Conservation (phyloP, 2,113 vertebrate species). For the Vimba vimba region DNA sequence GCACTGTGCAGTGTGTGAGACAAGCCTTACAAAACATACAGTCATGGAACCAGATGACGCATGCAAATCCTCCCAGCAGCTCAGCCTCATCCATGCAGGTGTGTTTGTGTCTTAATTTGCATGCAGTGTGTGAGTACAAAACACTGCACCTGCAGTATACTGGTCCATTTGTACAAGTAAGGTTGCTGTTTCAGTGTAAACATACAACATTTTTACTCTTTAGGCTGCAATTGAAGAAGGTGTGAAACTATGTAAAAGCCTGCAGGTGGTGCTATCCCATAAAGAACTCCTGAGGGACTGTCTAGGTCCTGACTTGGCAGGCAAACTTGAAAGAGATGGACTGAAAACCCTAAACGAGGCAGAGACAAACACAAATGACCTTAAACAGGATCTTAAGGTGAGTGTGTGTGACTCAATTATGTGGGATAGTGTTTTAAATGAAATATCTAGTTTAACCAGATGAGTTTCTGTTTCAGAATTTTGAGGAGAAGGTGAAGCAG, state of each 20-base stretch:
- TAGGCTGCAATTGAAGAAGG: constrained; percentile 68
- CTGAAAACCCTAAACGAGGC: constrained; percentile 62
- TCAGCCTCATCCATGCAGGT: constrained; percentile 70
- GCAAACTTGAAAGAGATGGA: constrained; percentile 65
- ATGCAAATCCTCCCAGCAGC: constrained; percentile 37
- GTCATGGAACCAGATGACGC: constrained; percentile 66
- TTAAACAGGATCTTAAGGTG: constrained; percentile 69
- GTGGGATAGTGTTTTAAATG: neutral
- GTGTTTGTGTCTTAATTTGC: constrained; percentile 13
- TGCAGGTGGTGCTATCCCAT: constrained; percentile 70
- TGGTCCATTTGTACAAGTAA: neutral
- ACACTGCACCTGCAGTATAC: neutral
- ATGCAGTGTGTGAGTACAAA: neutral
- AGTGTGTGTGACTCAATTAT: constrained; percentile 2
- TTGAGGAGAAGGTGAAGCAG: constrained; percentile 57
- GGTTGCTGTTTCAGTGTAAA: neutral
- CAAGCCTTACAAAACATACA: constrained; percentile 66
- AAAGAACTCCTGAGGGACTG: constrained; percentile 68
- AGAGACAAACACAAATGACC: constrained; percentile 41
- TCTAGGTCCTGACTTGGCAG: constrained; percentile 61
- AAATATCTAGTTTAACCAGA: neutral
- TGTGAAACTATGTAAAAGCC: constrained; percentile 56
- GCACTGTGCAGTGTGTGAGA: constrained; percentile 60
- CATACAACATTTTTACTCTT: neutral
- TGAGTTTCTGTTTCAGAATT: constrained; percentile 59